phyloP scores from a whole-genome alignment of 2,797 vertebrate species.

The Pteronotus mesoamericanus region DNA sequence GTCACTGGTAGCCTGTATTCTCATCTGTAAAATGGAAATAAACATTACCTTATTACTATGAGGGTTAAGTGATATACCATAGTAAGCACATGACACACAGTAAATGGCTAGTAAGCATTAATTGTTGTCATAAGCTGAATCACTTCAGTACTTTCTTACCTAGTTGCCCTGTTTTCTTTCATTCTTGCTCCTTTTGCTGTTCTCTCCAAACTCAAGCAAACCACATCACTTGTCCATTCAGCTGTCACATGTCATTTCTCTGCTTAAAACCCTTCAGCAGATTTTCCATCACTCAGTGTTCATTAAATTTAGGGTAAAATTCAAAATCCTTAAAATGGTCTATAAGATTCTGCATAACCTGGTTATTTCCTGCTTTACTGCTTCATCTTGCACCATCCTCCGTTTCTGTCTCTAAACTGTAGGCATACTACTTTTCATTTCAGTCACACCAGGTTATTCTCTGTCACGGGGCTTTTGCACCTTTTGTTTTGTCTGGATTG shows the following conservation, averaged over 20 bases:
- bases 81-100: background rate
- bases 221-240: background rate
- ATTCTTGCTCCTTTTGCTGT: background rate
- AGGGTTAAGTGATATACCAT: slow-evolving; percentile 19
- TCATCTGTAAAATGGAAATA: slow-evolving; percentile 23
- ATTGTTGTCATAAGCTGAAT: background rate
- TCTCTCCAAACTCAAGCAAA: background rate
- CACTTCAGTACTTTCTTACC: background rate
- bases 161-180: background rate
- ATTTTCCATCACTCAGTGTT: slow-evolving; percentile 10
- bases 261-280: slow-evolving; percentile 2
- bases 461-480: background rate
- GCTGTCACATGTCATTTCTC: background rate
- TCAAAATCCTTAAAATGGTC: background rate
- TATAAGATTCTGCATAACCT: background rate
- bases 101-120: background rate
- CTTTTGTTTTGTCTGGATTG: background rate
- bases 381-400: background rate
- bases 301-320: slow-evolving; percentile 38
- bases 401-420: background rate
- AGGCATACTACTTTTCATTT: slow-evolving; percentile 11
- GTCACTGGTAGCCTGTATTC: background rate
- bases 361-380: background rate
- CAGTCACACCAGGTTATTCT: background rate
- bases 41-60: background rate